These are phyloP conservation scores for Drosophila rellima DNA, from an alignment of 2,888 invertebrate species.

Conservation along the genomic window DNA sequence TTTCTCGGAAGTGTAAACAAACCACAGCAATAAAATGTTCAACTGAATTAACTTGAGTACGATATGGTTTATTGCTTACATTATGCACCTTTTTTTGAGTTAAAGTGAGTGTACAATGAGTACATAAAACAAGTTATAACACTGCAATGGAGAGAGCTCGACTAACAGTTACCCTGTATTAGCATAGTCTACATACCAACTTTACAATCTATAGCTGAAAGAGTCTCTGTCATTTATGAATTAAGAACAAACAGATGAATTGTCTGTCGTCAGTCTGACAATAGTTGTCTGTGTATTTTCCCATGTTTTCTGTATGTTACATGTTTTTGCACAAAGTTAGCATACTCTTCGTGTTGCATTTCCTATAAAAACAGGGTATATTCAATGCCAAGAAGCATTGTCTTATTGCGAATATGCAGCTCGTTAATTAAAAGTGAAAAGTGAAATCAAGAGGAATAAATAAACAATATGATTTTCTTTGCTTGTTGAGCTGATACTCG, in stretches of 20 bases:
- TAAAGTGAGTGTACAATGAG: neutral
- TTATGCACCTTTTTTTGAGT: neutral
- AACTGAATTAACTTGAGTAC: constrained; percentile 23
- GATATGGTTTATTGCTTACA: constrained; percentile 6
- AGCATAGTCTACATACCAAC: neutral
- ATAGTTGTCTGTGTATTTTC: neutral
- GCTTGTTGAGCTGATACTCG: neutral
- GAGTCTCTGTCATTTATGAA: neutral
- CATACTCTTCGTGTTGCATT: neutral
- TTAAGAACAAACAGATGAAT: neutral
- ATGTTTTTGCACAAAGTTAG: neutral
- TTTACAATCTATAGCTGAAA: neutral
- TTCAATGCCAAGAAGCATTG: neutral
- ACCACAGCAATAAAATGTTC: constrained; percentile 37
- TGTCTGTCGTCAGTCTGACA: neutral
- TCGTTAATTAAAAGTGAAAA: constrained; percentile 5
- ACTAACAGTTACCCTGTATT: neutral
- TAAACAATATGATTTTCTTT: neutral
- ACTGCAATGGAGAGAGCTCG: neutral
- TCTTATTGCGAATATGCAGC: neutral
- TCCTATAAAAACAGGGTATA: neutral
- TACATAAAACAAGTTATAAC: neutral
- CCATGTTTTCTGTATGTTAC: neutral
- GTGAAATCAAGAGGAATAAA: constrained; percentile 1
- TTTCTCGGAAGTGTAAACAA: constrained; percentile 10